phyloP scores from a whole-genome alignment of 1,140 invertebrate species.

The Orussus abietinus region DNA sequence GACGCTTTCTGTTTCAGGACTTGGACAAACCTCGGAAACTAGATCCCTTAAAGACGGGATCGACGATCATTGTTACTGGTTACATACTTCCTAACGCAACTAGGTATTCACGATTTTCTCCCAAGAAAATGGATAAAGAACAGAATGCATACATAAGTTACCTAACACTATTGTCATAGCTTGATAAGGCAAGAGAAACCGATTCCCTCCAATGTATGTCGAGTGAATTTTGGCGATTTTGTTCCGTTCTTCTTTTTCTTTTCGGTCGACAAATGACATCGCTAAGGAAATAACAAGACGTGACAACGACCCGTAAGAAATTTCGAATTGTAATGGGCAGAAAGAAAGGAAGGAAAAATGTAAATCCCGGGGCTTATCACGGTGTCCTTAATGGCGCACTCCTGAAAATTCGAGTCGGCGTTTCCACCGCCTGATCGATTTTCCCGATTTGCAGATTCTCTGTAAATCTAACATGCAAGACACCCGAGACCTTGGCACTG shows the following conservation, averaged over 20 bases:
- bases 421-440: too few relatives aligned
- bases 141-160: not conserved
- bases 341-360: not conserved
- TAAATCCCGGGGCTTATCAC: not conserved
- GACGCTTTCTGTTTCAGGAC: constrained; percentile 33
- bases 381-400: too few relatives aligned
- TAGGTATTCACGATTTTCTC: constrained; percentile 27
- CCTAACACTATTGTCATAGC: too few relatives aligned
- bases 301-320: not conserved
- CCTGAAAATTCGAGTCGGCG: too few relatives aligned
- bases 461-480: constrained; percentile 59
- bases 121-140: not conserved
- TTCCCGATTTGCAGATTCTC: constrained; percentile 53
- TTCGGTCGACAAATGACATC: not conserved
- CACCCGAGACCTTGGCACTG: constrained; percentile 64
- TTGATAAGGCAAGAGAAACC: too few relatives aligned
- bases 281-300: not conserved
- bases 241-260: not conserved
- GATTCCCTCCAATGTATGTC: constrained; percentile 2
- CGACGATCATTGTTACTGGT: constrained; percentile 41
- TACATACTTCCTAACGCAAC: constrained; percentile 39
- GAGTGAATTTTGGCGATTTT: constrained; percentile 4
- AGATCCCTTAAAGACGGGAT: constrained; percentile 35
- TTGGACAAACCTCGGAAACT: constrained; percentile 23
- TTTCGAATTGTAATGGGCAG: not conserved